These are phyloP conservation scores for Trachelus tabidus DNA, from an alignment of 2,888 invertebrate genomes.

Conservation along the genomic window DNA sequence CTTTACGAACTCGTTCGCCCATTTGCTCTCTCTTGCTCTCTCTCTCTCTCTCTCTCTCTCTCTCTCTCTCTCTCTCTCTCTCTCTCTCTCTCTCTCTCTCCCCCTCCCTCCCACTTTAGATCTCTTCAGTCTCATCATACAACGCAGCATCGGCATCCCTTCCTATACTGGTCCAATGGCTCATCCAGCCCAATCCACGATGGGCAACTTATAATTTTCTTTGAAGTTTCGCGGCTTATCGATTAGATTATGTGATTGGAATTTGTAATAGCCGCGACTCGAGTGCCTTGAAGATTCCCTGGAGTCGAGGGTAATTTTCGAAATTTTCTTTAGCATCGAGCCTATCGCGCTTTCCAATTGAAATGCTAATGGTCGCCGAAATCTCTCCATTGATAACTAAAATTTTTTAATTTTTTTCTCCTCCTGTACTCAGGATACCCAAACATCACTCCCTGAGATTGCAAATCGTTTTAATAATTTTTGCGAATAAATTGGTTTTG, in stretches of 20 bases:
- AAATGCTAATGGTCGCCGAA: constrained; percentile 3
- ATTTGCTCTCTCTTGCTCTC: constrained; percentile 11
- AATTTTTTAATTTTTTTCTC: too few relatives aligned
- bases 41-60: not conserved
- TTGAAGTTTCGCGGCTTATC: constrained; percentile 53
- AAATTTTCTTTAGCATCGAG: not conserved
- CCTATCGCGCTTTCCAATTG: not conserved
- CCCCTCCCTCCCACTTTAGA: constrained; percentile 15
- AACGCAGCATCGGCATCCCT: constrained; percentile 10
- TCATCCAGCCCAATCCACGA: constrained; percentile 24
- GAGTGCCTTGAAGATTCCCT: not conserved
- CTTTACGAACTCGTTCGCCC: constrained; percentile 33
- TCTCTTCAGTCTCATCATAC: constrained; percentile 17
- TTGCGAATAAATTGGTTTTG: not conserved
- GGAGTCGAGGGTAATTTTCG: not conserved
- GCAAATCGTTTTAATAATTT: not conserved
- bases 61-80: too few relatives aligned
- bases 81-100: too few relatives aligned
- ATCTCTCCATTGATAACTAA: not conserved
- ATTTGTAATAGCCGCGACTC: constrained; percentile 46
- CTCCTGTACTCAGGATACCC: too few relatives aligned
- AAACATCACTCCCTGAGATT: not conserved
- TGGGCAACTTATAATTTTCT: constrained; percentile 56
- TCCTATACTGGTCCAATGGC: not conserved
- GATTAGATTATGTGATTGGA: constrained; percentile 49